These are phyloP conservation scores for Heliconius hewitsoni DNA, from an alignment of 1,140 invertebrate genomes.

Conservation along the genomic window DNA sequence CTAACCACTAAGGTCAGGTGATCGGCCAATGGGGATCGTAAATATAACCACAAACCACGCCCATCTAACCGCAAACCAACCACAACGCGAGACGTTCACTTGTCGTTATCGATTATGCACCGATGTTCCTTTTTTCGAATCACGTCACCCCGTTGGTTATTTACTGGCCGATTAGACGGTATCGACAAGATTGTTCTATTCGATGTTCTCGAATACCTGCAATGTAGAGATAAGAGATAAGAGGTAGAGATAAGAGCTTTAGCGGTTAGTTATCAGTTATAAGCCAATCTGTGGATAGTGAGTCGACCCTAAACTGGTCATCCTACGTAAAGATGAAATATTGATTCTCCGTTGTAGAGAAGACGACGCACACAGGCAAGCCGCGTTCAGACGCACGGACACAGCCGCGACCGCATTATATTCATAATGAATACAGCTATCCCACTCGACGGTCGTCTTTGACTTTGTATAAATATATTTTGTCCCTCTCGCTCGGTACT, in stretches of 20 bases:
- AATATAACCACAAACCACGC: constrained; percentile 78
- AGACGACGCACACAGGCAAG: constrained; percentile 60
- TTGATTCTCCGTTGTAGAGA: constrained; percentile 74
- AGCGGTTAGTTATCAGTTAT: neutral
- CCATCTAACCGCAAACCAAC: constrained; percentile 78
- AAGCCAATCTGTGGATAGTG: constrained; percentile 20
- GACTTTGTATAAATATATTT: constrained; percentile 81
- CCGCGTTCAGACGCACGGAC: constrained; percentile 67
- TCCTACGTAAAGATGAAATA: constrained; percentile 77
- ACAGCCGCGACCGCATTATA: constrained; percentile 77
- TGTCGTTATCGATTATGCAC: constrained; percentile 70
- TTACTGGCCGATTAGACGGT: neutral
- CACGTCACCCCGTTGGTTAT: constrained; percentile 43
- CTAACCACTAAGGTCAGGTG: constrained; percentile 79
- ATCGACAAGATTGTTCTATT: neutral
- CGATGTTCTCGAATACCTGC: neutral
- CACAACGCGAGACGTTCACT: constrained; percentile 76
- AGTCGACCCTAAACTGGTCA: constrained; percentile 57
- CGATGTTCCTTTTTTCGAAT: constrained; percentile 62
- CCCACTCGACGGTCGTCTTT: constrained; percentile 78
- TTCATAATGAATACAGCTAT: constrained; percentile 81
- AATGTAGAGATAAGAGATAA: neutral
- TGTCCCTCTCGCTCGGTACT: constrained; percentile 69
- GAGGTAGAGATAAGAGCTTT: neutral
- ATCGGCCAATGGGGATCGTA: constrained; percentile 75